Percentiles rank a stretch among this genome's conserved stretches.
These are phyloP conservation scores for Sandelia bainsii DNA, from an alignment of 2,797 vertebrate species.

Conservation along the genomic window DNA sequence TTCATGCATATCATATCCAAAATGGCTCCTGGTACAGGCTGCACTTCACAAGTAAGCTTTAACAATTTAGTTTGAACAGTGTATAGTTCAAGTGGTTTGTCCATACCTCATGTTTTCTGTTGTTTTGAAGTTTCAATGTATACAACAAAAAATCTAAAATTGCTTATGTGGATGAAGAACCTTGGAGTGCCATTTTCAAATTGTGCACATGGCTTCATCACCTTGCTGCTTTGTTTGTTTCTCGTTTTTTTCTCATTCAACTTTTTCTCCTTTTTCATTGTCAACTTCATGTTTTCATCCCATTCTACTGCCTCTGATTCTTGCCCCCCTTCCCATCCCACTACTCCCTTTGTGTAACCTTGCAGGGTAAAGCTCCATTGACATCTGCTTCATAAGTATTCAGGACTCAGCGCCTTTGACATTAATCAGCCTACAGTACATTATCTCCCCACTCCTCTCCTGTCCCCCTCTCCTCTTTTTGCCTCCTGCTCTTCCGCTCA, in stretches of 20 bases:
- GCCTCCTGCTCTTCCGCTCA: slow-evolving; percentile 65
- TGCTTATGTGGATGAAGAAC: slow-evolving; percentile 23
- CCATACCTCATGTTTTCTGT: neutral
- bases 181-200: slow-evolving; percentile 53
- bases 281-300: slow-evolving; percentile 50
- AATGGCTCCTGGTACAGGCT: slow-evolving; percentile 26
- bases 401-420: slow-evolving; percentile 81
- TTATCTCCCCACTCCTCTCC: slow-evolving; percentile 76
- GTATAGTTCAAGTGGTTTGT: neutral
- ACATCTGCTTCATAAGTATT: slow-evolving; percentile 85
- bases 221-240: slow-evolving; percentile 47
- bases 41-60: slow-evolving; percentile 11
- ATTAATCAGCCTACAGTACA: slow-evolving; percentile 83
- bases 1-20: slow-evolving; percentile 19
- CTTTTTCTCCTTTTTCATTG: slow-evolving; percentile 52
- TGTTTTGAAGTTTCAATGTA: slow-evolving; percentile 25
- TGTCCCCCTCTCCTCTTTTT: slow-evolving; percentile 43
- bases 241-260: slow-evolving; percentile 49
- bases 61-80: neutral
- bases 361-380: slow-evolving; percentile 82
- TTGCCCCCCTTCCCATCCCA: slow-evolving; percentile 34
- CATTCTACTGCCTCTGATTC: slow-evolving; percentile 32
- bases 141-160: slow-evolving; percentile 14
- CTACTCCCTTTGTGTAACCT: slow-evolving; percentile 77
- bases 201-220: slow-evolving; percentile 45